A percentile compares a stretch with the other conserved stretches of the same genome.
Conservation (phyloP, 2,888 invertebrate species). For the Hydriomena furcata region DNA sequence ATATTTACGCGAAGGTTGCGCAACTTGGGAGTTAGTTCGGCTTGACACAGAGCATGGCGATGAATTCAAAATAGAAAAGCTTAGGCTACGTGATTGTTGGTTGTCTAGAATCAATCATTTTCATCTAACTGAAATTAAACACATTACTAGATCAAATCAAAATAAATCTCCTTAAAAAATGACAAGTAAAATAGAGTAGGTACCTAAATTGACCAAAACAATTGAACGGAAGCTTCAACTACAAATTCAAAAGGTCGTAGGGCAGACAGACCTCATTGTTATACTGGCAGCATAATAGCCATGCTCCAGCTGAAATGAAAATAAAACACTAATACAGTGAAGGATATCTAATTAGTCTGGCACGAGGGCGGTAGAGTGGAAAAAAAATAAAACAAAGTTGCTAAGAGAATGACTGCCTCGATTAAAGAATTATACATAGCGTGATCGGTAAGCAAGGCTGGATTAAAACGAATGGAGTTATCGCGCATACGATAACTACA, state of each 20-base stretch:
- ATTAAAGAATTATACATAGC: conserved; percentile 13
- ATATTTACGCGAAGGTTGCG: conserved; percentile 3
- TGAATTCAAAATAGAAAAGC: too few species aligned
- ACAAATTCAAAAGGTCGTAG: conserved; percentile 20
- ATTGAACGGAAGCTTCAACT: too few species aligned
- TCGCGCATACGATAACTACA: too few species aligned
- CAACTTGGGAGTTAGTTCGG: background rate
- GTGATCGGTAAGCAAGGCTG: conserved; percentile 12
- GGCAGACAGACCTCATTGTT: conserved; percentile 14
- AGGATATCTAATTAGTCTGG: conserved; percentile 41
- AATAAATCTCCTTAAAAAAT: too few species aligned
- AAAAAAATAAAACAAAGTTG: conserved; percentile 32
- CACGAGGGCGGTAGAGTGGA: conserved; percentile 26
- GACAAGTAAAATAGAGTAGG: too few species aligned
- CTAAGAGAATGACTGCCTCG: conserved; percentile 11
- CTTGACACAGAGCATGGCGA: background rate
- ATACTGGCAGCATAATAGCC: conserved; percentile 15
- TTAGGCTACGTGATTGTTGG: background rate
- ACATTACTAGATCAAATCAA: too few species aligned
- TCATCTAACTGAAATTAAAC: too few species aligned
- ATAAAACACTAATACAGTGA: conserved; percentile 39
- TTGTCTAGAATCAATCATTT: background rate
- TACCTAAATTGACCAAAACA: too few species aligned
- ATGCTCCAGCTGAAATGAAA: conserved; percentile 33
- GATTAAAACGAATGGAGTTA: conserved; percentile 20